A percentile compares a stretch with the other conserved stretches of the same genome.
Evolutionary conservation across 2,888 invertebrate species (phyloP).

Genomic region (Gryllus longicercus): DNA sequence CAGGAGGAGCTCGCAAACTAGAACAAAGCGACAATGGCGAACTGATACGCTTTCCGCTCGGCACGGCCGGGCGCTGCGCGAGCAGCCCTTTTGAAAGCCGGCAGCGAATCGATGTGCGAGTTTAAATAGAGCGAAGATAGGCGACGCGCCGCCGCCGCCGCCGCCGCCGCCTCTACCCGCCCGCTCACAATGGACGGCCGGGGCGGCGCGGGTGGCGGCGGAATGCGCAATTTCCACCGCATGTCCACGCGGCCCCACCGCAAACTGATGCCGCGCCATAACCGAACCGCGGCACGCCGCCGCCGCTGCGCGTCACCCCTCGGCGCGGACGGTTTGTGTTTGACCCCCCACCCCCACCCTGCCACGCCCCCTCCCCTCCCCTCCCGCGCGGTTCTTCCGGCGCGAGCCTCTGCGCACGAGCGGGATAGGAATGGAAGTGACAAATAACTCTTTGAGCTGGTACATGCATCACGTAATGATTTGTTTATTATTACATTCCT

Average conservation of each 20-base stretch:
- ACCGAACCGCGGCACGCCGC: conserved; percentile 11
- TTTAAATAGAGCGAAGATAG: conserved; percentile 10
- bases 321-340: not conserved
- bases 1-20: not conserved
- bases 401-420: too few species aligned
- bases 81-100: not conserved
- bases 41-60: not conserved
- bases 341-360: not conserved
- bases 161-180: too few species aligned
- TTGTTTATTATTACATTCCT: too few species aligned
- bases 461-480: too few species aligned
- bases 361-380: too few species aligned
- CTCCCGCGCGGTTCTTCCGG: too few species aligned
- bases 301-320: not conserved
- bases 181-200: too few species aligned
- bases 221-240: conserved; percentile 1
- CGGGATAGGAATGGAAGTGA: too few species aligned
- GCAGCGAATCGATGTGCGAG: not conserved
- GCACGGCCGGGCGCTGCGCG: not conserved
- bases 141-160: not conserved
- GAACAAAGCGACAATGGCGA: not conserved
- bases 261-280: conserved; percentile 17
- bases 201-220: not conserved
- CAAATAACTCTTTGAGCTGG: too few species aligned
- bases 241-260: not conserved